Evolutionary conservation across 2,888 invertebrate genomes (phyloP), one percentile per base, ranked within the genome.

Genomic region (Aporophyla lueneburgensis): DNA sequence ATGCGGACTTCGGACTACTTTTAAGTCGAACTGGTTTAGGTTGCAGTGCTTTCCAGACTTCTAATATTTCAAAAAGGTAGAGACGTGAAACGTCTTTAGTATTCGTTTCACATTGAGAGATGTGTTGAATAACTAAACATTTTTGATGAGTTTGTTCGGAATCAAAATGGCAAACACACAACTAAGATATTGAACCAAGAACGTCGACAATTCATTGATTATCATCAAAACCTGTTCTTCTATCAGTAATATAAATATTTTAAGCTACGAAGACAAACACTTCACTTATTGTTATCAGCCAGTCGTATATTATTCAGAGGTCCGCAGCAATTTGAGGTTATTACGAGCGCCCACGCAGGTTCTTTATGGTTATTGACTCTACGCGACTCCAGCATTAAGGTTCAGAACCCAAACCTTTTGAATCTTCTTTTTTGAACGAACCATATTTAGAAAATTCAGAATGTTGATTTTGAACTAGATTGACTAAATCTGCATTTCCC

Each of bases 301-400:
- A 61, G 66, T 67, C 56, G 24, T 40, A 66, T 49, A 85, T 87
- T 86, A 86, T 82, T 85, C 87, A 86, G 75, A 73, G 71, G n/a
- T 68, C 51, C 68, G 49, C 78, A 71, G 54, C 62, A 83, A 81
- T 81, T 77, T 81, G 75, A 63, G 56, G 68, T 61, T 74, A 81
- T 86, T 80, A 77, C 62, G 66, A 72, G 46, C 65, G 71, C 88
- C 86, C 66, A 86, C 88, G 70, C 81, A 58, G 58, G 5, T 73
- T 59, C 43, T 87, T 80, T 80, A 71, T 77, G 77, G 72, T 81
- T 86, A 88, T 83, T 88, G 81, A 88, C 79, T 78, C 24, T 68
- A 71, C 73, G 73, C 70, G 51, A 63, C 49, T 61, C 51, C 63
- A 81, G 59, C 43, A 7, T 81, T 43, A 14, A 68, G 59, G 65